These are phyloP conservation scores for Bradysia coprophila DNA, from an alignment of 1,140 invertebrate genomes.

Conservation along the genomic window DNA sequence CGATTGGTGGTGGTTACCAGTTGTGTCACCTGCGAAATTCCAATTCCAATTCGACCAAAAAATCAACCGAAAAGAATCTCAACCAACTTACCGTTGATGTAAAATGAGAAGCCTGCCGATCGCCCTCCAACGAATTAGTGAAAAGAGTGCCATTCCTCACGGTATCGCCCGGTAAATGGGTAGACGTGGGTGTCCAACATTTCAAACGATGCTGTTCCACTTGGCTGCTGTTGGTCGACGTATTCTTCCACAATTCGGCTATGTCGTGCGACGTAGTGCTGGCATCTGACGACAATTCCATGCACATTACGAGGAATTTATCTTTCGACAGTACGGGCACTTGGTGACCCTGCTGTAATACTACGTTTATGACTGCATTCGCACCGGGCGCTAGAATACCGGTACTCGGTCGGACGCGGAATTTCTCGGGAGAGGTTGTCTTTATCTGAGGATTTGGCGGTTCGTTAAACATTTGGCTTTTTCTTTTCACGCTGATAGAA, in stretches of 20 bases:
- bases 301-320: slow-evolving; percentile 21
- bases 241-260: slow-evolving; percentile 1
- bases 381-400: slow-evolving; percentile 44
- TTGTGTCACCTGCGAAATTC: neutral
- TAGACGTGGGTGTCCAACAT: neutral
- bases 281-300: slow-evolving; percentile 1
- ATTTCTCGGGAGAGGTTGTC: slow-evolving; percentile 58
- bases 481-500: too few relatives aligned
- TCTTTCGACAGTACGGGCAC: slow-evolving; percentile 12
- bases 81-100: neutral
- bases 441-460: slow-evolving; percentile 17
- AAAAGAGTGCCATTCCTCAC: neutral
- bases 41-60: too few relatives aligned
- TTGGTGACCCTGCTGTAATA: slow-evolving; percentile 14
- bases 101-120: neutral
- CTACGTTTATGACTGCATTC: slow-evolving; percentile 10
- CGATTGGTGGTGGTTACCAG: neutral
- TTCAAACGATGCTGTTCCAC: slow-evolving; percentile 4
- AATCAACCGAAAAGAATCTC: too few relatives aligned
- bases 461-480: too few relatives aligned
- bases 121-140: neutral
- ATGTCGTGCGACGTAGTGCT: neutral
- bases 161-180: neutral
- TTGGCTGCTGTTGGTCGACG: neutral
- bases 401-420: slow-evolving; percentile 67